A percentile compares a stretch with the other conserved stretches of the same genome.
Conservation (phyloP, 2,797 vertebrate genomes). For the Pseudochromis fuscus region DNA sequence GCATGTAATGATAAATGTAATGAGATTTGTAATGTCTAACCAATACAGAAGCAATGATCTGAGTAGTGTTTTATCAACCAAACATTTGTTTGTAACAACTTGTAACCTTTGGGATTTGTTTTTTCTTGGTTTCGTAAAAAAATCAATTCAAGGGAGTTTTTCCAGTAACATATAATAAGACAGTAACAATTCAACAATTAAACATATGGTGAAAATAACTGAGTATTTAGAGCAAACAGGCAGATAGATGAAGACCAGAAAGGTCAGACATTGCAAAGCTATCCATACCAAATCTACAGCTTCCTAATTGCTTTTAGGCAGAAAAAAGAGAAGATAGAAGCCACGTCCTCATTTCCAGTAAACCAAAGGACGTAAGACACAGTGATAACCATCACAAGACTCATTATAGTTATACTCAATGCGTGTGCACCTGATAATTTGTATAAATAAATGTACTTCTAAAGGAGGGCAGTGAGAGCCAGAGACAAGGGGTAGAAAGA, state of each 20-base stretch:
- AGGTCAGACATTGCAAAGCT: constrained; percentile 5
- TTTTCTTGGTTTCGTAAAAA: not conserved
- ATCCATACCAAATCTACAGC: constrained; percentile 9
- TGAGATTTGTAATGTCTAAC: too few relatives aligned
- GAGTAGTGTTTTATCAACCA: not conserved
- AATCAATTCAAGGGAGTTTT: not conserved
- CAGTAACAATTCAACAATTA: too few relatives aligned
- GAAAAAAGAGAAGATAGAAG: constrained; percentile 5
- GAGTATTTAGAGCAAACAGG: not conserved
- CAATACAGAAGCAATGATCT: not conserved
- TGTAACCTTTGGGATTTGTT: not conserved
- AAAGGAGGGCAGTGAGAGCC: constrained; percentile 28
- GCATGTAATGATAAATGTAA: not conserved
- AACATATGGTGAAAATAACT: not conserved
- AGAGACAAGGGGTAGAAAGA: constrained; percentile 9
- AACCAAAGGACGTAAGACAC: constrained; percentile 48
- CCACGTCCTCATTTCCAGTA: constrained; percentile 76
- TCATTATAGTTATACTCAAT: constrained; percentile 62
- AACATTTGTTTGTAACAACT: not conserved
- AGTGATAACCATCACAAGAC: constrained; percentile 66
- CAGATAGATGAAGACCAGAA: not conserved
- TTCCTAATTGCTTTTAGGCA: constrained; percentile 24
- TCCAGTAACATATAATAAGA: too few relatives aligned
- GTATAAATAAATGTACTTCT: constrained; percentile 67
- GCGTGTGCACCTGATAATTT: constrained; percentile 70